Conservation (phyloP, 2,797 vertebrate genomes). For the Apogon talboti region DNA sequence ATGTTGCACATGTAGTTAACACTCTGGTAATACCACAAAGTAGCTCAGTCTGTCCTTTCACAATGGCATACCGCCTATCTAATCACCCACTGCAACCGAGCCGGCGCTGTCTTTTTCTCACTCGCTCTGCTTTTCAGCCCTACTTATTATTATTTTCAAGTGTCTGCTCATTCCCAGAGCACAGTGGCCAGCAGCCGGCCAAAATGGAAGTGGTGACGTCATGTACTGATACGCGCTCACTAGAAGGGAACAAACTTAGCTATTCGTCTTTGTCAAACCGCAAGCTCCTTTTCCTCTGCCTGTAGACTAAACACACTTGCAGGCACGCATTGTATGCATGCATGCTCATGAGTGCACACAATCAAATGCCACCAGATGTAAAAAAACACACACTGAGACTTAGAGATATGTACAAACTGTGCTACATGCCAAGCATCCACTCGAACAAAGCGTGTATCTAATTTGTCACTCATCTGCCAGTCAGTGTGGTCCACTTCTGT, state of each 20-base stretch:
- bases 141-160: slow-evolving; percentile 32
- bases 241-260: slow-evolving; percentile 56
- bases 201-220: slow-evolving; percentile 69
- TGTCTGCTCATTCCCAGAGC: slow-evolving; percentile 24
- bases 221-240: slow-evolving; percentile 58
- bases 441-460: slow-evolving; percentile 26
- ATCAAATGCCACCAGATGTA: slow-evolving; percentile 28
- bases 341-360: slow-evolving; percentile 30
- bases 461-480: slow-evolving; percentile 47
- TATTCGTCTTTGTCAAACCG: slow-evolving; percentile 69
- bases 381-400: slow-evolving; percentile 11
- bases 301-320: slow-evolving; percentile 75
- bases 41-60: slow-evolving; percentile 46
- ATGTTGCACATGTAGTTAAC: slow-evolving; percentile 62
- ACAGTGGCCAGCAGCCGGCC: slow-evolving; percentile 30
- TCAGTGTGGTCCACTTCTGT: slow-evolving; percentile 37
- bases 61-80: slow-evolving; percentile 63
- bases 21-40: slow-evolving; percentile 57
- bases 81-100: slow-evolving; percentile 55
- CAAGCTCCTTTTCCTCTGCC: slow-evolving; percentile 61
- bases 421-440: slow-evolving; percentile 33
- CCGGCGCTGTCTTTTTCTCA: slow-evolving; percentile 25
- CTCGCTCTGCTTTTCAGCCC: slow-evolving; percentile 29
- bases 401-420: slow-evolving; percentile 15
- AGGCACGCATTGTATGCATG: slow-evolving; percentile 29